phyloP scores from a whole-genome alignment of 2,113 vertebrate species.

The Lepus americanus region DNA sequence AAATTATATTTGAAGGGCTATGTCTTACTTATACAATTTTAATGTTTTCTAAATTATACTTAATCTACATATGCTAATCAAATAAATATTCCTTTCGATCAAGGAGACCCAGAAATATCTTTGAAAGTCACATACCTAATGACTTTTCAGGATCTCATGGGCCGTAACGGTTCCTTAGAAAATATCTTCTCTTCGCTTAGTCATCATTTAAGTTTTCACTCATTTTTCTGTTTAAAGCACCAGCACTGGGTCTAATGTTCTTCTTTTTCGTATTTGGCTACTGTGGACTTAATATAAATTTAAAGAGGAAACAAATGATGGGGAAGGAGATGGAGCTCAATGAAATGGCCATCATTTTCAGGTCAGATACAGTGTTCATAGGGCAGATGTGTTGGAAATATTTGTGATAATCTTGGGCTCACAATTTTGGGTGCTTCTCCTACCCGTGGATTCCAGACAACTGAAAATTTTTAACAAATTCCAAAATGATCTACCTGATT shows the following conservation, averaged over 20 bases:
- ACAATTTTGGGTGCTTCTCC: not conserved
- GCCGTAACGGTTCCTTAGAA: not conserved
- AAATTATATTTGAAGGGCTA: not conserved
- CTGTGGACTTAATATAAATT: not conserved
- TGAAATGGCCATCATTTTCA: slow-evolving; percentile 8
- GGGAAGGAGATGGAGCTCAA: not conserved
- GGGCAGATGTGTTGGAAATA: not conserved
- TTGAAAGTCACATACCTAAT: not conserved
- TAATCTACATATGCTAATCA: not conserved
- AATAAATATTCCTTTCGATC: not conserved
- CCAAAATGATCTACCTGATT: not conserved
- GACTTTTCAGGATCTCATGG: not conserved
- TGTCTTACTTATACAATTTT: not conserved
- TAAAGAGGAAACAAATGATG: not conserved
- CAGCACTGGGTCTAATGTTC: not conserved
- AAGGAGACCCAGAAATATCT: not conserved
- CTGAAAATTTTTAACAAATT: not conserved
- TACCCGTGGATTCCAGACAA: not conserved
- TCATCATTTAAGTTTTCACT: not conserved
- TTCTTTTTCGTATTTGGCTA: not conserved
- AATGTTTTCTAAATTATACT: not conserved
- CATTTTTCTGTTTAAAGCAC: not conserved
- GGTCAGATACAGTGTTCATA: not conserved
- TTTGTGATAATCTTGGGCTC: not conserved
- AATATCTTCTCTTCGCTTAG: not conserved